Evolutionary conservation across 2,888 invertebrate genomes (phyloP).

Genomic region (Escarpia spicata): DNA sequence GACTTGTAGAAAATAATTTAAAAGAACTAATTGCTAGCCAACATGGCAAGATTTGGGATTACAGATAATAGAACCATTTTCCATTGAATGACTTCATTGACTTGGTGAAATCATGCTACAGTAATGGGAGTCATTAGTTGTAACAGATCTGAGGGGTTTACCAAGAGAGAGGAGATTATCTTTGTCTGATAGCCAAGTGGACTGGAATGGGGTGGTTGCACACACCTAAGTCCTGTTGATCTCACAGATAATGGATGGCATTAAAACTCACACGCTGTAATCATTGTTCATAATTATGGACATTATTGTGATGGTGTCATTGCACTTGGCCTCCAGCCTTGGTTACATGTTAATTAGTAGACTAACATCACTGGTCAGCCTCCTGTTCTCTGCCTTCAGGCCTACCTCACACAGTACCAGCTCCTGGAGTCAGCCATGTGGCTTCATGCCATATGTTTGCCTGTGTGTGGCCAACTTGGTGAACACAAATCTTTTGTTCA

Average conservation of each 20-base stretch:
- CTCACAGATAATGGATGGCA: not conserved
- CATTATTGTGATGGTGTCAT: not conserved
- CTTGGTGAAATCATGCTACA: not conserved
- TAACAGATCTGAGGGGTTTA: not conserved
- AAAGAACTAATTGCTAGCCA: not conserved
- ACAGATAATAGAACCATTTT: not conserved
- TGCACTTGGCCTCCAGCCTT: not conserved
- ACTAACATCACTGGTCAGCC: not conserved
- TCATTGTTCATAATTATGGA: not conserved
- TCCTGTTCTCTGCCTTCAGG: not conserved
- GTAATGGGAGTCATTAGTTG: not conserved
- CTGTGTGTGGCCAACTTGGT: not conserved
- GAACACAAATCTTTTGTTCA: not conserved
- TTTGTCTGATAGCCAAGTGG: not conserved
- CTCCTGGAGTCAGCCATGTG: not conserved
- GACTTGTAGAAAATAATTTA: not conserved
- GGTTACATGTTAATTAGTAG: not conserved
- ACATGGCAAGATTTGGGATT: not conserved
- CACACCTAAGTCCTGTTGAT: not conserved
- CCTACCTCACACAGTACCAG: not conserved
- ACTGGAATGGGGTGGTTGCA: not conserved
- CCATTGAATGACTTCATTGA: not conserved
- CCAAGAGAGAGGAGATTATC: not conserved
- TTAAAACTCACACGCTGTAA: not conserved
- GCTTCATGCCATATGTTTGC: not conserved